These are phyloP conservation scores for Typhlomys cinereus DNA, from an alignment of 2,113 vertebrate species.

Conservation along the genomic window DNA sequence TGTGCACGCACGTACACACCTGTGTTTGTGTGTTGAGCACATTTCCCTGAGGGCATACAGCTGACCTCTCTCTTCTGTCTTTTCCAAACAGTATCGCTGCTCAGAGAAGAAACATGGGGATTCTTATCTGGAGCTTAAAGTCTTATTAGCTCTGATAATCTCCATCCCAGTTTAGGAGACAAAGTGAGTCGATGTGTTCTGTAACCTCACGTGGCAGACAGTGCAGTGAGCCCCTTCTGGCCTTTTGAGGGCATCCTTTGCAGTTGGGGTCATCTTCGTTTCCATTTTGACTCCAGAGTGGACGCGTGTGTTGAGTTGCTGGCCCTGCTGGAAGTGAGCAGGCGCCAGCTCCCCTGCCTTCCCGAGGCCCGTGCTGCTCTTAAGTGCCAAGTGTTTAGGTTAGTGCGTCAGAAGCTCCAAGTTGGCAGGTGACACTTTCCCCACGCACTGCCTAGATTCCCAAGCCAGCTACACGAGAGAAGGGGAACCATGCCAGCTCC, in stretches of 20 bases:
- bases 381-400: neutral
- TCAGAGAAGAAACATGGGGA: neutral
- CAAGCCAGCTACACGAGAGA: conserved; percentile 47
- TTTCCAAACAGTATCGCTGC: conserved; percentile 22
- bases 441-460: conserved; percentile 50
- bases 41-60: neutral
- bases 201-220: neutral
- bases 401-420: conserved; percentile 47
- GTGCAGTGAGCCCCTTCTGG: neutral
- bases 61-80: neutral
- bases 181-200: neutral
- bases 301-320: neutral
- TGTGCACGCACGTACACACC: neutral
- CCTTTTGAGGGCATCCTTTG: neutral
- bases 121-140: conserved; percentile 30
- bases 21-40: neutral
- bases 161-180: neutral
- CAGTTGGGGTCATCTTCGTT: neutral
- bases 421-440: conserved; percentile 36
- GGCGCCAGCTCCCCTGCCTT: neutral
- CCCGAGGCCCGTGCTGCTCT: neutral
- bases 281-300: neutral
- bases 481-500: neutral
- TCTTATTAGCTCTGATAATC: neutral
- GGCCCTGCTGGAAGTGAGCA: neutral